These are phyloP conservation scores for Sebastes dallii DNA, from an alignment of 2,797 vertebrate genomes.

Conservation along the genomic window DNA sequence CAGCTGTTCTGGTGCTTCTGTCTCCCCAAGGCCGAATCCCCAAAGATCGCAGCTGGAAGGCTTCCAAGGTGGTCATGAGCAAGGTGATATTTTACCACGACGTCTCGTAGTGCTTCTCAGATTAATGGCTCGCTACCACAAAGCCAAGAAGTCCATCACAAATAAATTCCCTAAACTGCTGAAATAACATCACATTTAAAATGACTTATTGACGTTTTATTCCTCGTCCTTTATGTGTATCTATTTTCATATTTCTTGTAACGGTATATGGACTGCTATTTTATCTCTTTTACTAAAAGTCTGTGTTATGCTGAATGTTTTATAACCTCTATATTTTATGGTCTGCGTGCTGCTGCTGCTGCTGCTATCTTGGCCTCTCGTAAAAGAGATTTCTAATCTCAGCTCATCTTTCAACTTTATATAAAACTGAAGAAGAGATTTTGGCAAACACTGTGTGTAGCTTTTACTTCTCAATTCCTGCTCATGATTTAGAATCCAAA, in stretches of 20 bases:
- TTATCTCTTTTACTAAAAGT: background rate
- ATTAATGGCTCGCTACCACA: background rate
- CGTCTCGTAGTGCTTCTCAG: background rate
- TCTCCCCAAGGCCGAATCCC: slow-evolving; percentile 76
- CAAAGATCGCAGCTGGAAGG: slow-evolving; percentile 86
- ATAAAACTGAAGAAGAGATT: background rate
- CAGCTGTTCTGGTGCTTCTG: slow-evolving; percentile 79
- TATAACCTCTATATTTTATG: background rate
- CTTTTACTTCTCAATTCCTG: background rate
- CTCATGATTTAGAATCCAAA: background rate
- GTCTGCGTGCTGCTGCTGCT: background rate
- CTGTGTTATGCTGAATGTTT: background rate
- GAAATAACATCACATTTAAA: slow-evolving; percentile 4
- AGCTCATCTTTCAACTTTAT: too few species aligned
- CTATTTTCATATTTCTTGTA: background rate
- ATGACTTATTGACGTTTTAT: background rate
- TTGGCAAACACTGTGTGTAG: background rate
- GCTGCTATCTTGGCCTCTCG: background rate
- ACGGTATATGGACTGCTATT: background rate
- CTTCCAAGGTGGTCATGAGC: slow-evolving; percentile 82
- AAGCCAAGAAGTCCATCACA: slow-evolving; percentile 6
- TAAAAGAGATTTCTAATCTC: background rate
- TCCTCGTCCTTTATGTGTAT: background rate
- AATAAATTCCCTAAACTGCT: slow-evolving; percentile 2
- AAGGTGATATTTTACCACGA: slow-evolving; percentile 76